Conservation (phyloP, 2,113 vertebrate species). For the Oostethus manadensis region DNA sequence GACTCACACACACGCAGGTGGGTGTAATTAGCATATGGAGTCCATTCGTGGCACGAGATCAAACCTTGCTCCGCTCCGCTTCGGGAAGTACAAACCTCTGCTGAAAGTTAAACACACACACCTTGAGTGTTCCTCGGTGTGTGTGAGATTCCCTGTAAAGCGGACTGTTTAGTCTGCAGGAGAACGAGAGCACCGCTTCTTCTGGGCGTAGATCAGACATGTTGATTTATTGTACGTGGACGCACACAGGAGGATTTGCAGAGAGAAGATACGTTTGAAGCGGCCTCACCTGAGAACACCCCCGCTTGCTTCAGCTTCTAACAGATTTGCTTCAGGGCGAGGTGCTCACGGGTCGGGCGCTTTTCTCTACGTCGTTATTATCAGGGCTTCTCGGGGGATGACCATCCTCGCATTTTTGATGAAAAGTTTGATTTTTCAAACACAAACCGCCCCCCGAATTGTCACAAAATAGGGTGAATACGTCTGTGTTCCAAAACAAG, state of each 20-base stretch:
- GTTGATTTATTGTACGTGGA: too few species aligned
- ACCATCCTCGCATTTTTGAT: neutral
- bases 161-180: neutral
- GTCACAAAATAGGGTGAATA: too few species aligned
- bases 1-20: conserved; percentile 56
- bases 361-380: neutral
- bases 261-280: neutral
- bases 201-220: too few species aligned
- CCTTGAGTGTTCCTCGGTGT: conserved; percentile 56
- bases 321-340: neutral
- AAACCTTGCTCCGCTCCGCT: conserved; percentile 49
- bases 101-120: conserved; percentile 34
- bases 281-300: conserved; percentile 3
- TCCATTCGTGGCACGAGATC: conserved; percentile 61
- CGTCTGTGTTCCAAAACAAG: too few species aligned
- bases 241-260: neutral
- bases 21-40: conserved; percentile 64
- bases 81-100: conserved; percentile 54
- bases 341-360: neutral
- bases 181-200: conserved; percentile 1
- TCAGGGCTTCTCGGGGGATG: conserved; percentile 4
- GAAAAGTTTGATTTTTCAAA: too few species aligned
- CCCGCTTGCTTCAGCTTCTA: neutral
- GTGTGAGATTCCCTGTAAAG: conserved; percentile 9
- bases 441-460: too few species aligned